Evolutionary conservation across 2,888 invertebrate species (phyloP).

Genomic region (Agonopterix heracliana): DNA sequence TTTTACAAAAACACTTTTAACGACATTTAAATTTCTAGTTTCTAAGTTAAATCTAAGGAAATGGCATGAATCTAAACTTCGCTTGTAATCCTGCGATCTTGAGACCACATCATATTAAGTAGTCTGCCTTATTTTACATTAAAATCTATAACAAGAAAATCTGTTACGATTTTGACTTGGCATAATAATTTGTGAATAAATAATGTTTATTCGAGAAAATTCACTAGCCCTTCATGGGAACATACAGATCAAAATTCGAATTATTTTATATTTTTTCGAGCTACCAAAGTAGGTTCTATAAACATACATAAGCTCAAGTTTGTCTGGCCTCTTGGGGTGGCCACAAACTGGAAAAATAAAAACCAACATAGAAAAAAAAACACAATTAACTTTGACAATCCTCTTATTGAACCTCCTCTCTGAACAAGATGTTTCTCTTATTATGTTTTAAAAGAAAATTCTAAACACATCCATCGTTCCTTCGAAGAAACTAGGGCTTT

Average conservation of each 20-base stretch:
- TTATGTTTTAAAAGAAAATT: too few species aligned
- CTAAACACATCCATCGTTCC: background rate
- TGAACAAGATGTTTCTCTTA: too few species aligned
- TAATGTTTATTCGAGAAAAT: constrained; percentile 13
- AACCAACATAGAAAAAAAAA: too few species aligned
- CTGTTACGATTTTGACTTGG: background rate
- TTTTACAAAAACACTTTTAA: constrained; percentile 9
- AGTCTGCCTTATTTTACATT: constrained; percentile 14
- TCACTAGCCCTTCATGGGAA: constrained; percentile 7
- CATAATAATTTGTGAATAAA: too few species aligned
- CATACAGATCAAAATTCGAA: constrained; percentile 9
- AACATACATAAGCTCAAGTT: too few species aligned
- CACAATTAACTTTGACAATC: too few species aligned
- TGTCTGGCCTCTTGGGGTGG: too few species aligned
- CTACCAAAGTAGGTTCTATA: too few species aligned
- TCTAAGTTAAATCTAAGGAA: constrained; percentile 23
- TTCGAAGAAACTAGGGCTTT: constrained; percentile 6
- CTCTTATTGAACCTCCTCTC: too few species aligned
- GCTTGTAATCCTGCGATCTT: too few species aligned
- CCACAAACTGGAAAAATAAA: too few species aligned
- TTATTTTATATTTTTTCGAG: constrained; percentile 2
- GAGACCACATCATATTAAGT: constrained; percentile 12
- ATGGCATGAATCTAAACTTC: constrained; percentile 33
- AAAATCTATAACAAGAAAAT: constrained; percentile 1
- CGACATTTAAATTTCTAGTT: constrained; percentile 9